These are phyloP conservation scores for Drosophila cyrtoloma DNA, from an alignment of 2,888 invertebrate species.

Conservation along the genomic window DNA sequence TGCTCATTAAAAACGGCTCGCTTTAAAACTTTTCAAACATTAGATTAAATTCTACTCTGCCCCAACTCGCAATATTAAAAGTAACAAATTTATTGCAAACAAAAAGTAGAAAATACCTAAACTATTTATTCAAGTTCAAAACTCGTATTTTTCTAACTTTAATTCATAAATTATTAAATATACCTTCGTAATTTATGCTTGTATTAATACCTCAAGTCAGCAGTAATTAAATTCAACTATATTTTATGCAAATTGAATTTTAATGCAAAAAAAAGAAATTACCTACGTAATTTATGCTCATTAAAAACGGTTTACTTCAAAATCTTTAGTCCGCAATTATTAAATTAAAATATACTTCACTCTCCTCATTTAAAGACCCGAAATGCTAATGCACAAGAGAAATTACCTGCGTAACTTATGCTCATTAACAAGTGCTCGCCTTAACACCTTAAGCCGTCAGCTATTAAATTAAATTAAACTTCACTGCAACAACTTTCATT, in stretches of 20 bases:
- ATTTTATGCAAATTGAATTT: neutral
- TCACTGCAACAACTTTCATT: neutral
- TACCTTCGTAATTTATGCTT: neutral
- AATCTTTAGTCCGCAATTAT: neutral
- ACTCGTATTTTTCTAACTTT: no score
- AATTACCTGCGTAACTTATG: neutral
- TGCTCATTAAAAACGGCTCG: neutral
- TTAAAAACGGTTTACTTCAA: neutral
- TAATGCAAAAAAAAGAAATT: neutral
- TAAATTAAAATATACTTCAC: neutral
- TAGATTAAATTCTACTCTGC: no score
- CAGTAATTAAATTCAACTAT: neutral
- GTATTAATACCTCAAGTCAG: neutral
- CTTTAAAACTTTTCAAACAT: no score
- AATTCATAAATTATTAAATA: no score
- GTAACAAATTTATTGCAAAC: no score
- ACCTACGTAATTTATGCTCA: neutral
- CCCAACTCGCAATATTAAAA: no score
- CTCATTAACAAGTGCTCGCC: neutral
- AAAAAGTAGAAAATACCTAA: no score
- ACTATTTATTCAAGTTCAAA: no score
- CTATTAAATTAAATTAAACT: neutral
- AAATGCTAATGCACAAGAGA: neutral
- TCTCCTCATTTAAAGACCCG: neutral
- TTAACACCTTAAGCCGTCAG: neutral